phyloP scores from a whole-genome alignment of 2,888 invertebrate genomes.

The Scaptomyza parva region DNA sequence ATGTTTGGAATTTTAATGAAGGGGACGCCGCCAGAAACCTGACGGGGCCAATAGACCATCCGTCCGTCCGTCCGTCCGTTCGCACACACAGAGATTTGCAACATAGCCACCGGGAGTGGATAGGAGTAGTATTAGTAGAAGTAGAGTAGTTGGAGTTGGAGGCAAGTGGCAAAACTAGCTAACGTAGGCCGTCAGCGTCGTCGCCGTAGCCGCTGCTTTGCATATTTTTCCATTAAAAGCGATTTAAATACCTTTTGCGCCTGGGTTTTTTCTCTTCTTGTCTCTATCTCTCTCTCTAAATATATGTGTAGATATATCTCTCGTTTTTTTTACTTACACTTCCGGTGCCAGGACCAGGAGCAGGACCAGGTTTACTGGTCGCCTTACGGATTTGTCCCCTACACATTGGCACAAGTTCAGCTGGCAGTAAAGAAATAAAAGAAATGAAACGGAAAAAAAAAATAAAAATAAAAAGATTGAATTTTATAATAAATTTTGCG shows the following conservation, averaged over 20 bases:
- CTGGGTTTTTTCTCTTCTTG: conserved; percentile 46
- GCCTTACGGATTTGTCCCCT: conserved; percentile 49
- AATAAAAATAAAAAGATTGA: conserved; percentile 58
- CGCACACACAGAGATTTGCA: conserved; percentile 60
- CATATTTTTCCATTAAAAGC: conserved; percentile 79
- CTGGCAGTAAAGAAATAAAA: not conserved
- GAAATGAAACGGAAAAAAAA: not conserved
- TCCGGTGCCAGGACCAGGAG: conserved; percentile 16
- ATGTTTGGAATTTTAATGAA: conserved; percentile 78
- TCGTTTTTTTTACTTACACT: conserved; percentile 33
- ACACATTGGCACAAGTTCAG: conserved; percentile 62
- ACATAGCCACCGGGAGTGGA: conserved; percentile 19
- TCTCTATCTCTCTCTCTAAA: conserved; percentile 8
- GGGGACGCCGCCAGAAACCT: conserved; percentile 47
- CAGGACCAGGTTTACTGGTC: conserved; percentile 27
- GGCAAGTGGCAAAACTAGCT: conserved; percentile 47
- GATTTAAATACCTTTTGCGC: conserved; percentile 72
- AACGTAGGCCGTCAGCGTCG: conserved; percentile 50
- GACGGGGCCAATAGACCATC: conserved; percentile 57
- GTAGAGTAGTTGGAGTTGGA: not conserved
- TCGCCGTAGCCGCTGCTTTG: conserved; percentile 57
- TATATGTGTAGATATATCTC: conserved; percentile 13
- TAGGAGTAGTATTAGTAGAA: no score
- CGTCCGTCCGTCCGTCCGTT: conserved; percentile 41
- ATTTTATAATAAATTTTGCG: conserved; percentile 73